Evolutionary conservation across 2,888 invertebrate genomes (phyloP).

Genomic region (Aphodius granarius): DNA sequence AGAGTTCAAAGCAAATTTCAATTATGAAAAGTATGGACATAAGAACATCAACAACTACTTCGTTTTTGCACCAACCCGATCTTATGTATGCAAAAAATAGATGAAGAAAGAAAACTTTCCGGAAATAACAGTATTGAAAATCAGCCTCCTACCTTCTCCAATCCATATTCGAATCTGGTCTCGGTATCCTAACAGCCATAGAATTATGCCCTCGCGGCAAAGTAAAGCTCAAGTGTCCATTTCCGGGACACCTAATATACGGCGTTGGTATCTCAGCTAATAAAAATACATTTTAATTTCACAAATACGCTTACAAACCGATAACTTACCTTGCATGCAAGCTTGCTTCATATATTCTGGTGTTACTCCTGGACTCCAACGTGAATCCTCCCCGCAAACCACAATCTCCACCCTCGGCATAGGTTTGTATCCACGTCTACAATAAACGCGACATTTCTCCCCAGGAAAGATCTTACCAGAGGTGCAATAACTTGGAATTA

Average conservation of each 20-base stretch:
- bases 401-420: slow-evolving; percentile 35
- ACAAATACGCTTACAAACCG: not conserved
- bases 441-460: slow-evolving; percentile 55
- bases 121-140: not conserved
- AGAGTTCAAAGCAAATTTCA: too few species aligned
- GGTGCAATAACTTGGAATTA: slow-evolving; percentile 58
- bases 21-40: too few species aligned
- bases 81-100: not conserved
- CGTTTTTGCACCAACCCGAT: too few species aligned
- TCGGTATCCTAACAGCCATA: slow-evolving; percentile 57
- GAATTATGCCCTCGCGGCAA: slow-evolving; percentile 56
- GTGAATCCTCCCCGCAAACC: slow-evolving; percentile 40
- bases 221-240: slow-evolving; percentile 59
- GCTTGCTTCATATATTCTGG: slow-evolving; percentile 33
- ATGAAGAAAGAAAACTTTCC: slow-evolving; percentile 16
- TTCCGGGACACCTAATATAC: slow-evolving; percentile 64
- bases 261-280: slow-evolving; percentile 49
- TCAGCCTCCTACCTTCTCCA: slow-evolving; percentile 57
- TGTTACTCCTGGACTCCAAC: slow-evolving; percentile 41
- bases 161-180: slow-evolving; percentile 67
- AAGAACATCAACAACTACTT: too few species aligned
- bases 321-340: slow-evolving; percentile 42
- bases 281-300: not conserved
- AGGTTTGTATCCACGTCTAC: slow-evolving; percentile 55
- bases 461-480: slow-evolving; percentile 54